Evolutionary conservation across 2,113 vertebrate genomes (phyloP).

Genomic region (Gorilla gorilla): DNA sequence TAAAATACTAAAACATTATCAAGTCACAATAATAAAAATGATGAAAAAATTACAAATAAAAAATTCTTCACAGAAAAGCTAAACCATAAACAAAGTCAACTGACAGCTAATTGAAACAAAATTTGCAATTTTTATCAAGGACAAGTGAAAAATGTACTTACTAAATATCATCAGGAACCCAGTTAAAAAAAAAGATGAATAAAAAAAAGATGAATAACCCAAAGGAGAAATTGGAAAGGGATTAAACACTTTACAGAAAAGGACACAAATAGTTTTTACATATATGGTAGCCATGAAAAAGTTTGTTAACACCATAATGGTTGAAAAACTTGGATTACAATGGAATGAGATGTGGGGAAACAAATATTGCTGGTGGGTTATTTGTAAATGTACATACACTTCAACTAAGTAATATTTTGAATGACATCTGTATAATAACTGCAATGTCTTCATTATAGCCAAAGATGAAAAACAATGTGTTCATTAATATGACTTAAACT

Average conservation of each 20-base stretch:
- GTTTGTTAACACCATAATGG: neutral
- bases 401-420: neutral
- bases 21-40: neutral
- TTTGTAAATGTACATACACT: neutral
- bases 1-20: neutral
- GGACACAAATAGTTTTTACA: neutral
- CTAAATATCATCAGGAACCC: neutral
- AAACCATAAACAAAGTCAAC: neutral
- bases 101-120: neutral
- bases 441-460: neutral
- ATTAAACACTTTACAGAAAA: neutral
- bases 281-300: neutral
- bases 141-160: neutral
- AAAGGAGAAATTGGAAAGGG: neutral
- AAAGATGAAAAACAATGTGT: neutral
- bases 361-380: neutral
- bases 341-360: neutral
- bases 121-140: neutral
- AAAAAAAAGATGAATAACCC: neutral
- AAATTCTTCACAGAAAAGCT: neutral
- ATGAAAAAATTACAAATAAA: neutral
- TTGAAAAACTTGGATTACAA: neutral
- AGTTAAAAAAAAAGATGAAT: neutral
- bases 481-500: neutral
- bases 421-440: neutral